Evolutionary conservation across 2,113 vertebrate genomes (phyloP), one percentile per base, ranked within the genome.

Genomic region (Varanus salvator): DNA sequence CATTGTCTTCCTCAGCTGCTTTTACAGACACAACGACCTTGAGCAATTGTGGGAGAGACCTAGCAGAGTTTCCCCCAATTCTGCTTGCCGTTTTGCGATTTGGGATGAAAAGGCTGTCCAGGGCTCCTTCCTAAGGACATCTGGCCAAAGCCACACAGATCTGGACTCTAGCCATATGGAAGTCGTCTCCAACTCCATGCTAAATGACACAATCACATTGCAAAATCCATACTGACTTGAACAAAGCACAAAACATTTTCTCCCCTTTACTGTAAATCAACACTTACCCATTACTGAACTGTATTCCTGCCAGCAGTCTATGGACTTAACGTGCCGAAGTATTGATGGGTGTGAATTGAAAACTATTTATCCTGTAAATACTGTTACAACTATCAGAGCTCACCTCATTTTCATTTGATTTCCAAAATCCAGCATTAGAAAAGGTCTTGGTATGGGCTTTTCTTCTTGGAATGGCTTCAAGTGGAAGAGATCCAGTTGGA

Each of bases 311-410:
- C 87, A 90, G 86, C 80, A 94, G 91, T 87, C 92, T 93, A 95
- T 92, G 92, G 94, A 93, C 94, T 93, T 95, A 92, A 94, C 95
- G 88, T 87, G 92, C 0, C 3, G 80, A 91, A 44, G 54, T 94
- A 95, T 92, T 92, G 94, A 96, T 94, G 92, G 60, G 87, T 87
- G 90, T 91, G 94, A 95, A 96, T 90, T 93, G 92, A 88, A 95
- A 96, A 95, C 94, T 94, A 93, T 95, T 96, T 95, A 93, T 96
- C 92, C 89, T 93, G 94, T 93, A 96, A 95, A 96, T 93, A 95
- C 91, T 90, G 92, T 94, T 96, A 91, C 87, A 91, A 90, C 93
- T 89, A 95, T 87, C 86, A 93, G 91, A 91, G 84, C 69, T 91
- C 90, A 90, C 89, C 91, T 88, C 92, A 94, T 93, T 95, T 92